Base-by-base conservation (phyloP, 64 coral and sea anemone genomes). In the Pocillopora verrucosa region DNA sequence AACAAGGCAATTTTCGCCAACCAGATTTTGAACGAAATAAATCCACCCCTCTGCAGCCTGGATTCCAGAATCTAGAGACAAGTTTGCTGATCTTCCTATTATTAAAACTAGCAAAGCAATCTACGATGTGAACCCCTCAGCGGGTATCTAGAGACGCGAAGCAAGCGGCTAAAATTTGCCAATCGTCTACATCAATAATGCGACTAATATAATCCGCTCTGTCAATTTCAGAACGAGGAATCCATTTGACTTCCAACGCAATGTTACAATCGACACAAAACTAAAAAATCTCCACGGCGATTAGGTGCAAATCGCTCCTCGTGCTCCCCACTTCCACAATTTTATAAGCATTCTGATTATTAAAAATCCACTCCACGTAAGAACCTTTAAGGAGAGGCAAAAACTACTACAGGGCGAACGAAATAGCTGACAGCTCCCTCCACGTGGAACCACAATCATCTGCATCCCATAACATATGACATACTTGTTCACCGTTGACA, bases 191-290 rank as follows among this genome's bases (percentile, higher is more conserved):
- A 51, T 51, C 41, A 51, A 51, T 51, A 51, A 51, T 51, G 7
- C 41, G 41, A 51, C 41, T 93, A 45, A 84, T 83, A 22, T 63
- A 94, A 89, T 94, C 92, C 9, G 87, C 92, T 36, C 87, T 63
- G 14, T 85, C 92, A 57, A 89, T 57, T 37, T 83, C 59, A 68
- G 59, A 89, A 11, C 87, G 59, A 67, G 87, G 87, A 15, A 85
- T 84, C 92, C 80, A 94, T 25, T 89, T 59, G 51, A 94, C 63
- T 30, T 94, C 87, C 37, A 94, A 60, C 24, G 84, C 59, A 0
- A 94, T 89, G 0, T 51, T 25, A 20, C 84, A 76, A 45, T 64
- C 35, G 16, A 56, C 38, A 34, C 79, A 88, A 17, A 84, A 41
- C 56, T 93, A 30, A 58, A 93, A 93, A 74, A 93, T 82, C 22